A percentile compares a stretch with the other conserved stretches of the same genome.
Evolutionary conservation across 2,888 invertebrate genomes (phyloP).

Genomic region (Rambutsinella grinnellia): DNA sequence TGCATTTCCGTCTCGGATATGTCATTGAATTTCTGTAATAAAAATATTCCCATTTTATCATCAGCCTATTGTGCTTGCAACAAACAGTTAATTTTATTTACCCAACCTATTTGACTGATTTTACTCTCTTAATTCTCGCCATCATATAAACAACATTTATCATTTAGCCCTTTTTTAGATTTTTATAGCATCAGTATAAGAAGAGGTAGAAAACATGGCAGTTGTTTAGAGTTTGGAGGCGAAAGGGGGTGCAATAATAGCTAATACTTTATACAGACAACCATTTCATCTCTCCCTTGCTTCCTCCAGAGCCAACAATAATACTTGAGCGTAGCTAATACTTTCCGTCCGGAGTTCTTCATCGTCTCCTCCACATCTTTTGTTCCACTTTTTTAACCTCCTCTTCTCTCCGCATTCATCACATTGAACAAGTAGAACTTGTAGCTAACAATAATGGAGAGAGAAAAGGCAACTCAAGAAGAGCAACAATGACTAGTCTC

Average conservation of each 20-base stretch:
- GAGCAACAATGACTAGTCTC: constrained; percentile 16
- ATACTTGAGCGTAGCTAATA: constrained; percentile 45
- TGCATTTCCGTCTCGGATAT: constrained; percentile 55
- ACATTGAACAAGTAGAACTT: too few species aligned
- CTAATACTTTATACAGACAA: too few species aligned
- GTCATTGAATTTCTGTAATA: constrained; percentile 60
- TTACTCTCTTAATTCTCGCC: too few species aligned
- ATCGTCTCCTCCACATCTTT: constrained; percentile 17
- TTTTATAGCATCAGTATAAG: neutral
- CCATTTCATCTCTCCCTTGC: constrained; percentile 1
- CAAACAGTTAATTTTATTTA: too few species aligned
- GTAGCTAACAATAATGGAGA: constrained; percentile 7
- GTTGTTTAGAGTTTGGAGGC: too few species aligned
- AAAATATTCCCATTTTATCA: too few species aligned
- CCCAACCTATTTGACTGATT: too few species aligned
- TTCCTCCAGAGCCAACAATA: too few species aligned
- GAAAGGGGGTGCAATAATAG: too few species aligned
- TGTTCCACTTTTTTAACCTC: constrained; percentile 12
- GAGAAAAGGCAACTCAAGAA: constrained; percentile 14
- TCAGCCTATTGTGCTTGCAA: too few species aligned
- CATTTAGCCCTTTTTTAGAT: neutral
- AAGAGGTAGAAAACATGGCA: constrained; percentile 4
- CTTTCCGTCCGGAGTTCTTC: constrained; percentile 46
- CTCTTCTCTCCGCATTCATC: too few species aligned
- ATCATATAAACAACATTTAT: neutral